Evolutionary conservation across 2,888 invertebrate genomes (phyloP).

Genomic region (Phaonia tiefii): DNA sequence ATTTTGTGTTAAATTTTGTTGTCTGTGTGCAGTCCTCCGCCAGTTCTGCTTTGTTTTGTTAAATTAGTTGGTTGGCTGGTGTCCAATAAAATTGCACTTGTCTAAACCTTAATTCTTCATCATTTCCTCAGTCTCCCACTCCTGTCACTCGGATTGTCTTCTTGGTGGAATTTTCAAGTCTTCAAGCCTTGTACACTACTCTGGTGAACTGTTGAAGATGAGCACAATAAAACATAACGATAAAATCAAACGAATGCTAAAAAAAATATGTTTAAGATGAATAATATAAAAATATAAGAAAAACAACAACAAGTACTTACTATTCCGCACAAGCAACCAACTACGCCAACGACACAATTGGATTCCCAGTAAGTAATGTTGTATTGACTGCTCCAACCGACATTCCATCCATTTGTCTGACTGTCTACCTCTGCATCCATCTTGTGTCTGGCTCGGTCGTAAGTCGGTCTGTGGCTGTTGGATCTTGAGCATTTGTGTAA

Average conservation of each 20-base stretch:
- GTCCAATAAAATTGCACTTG: conserved; percentile 67
- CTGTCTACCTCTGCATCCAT: conserved; percentile 23
- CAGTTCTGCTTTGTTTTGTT: conserved; percentile 7
- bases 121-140: conserved; percentile 2
- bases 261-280: conserved; percentile 7
- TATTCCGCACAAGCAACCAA: not conserved
- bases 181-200: conserved; percentile 4
- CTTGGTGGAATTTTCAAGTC: not conserved
- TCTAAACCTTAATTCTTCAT: conserved; percentile 60
- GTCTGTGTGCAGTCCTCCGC: not conserved
- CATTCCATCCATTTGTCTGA: not conserved
- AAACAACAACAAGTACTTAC: not conserved
- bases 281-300: conserved; percentile 4
- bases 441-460: conserved; percentile 15
- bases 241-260: conserved; percentile 42
- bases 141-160: not conserved
- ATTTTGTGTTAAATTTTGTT: conserved; percentile 46
- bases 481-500: conserved; percentile 60
- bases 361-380: conserved; percentile 52
- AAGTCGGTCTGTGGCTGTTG: no score
- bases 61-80: conserved; percentile 56
- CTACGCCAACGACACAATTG: conserved; percentile 47
- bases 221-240: conserved; percentile 36
- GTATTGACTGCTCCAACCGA: conserved; percentile 36
- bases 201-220: conserved; percentile 34